Evolutionary conservation across 2,888 invertebrate species (phyloP), one percentile per base, ranked within the genome.

Genomic region (Ectemnius continuus): DNA sequence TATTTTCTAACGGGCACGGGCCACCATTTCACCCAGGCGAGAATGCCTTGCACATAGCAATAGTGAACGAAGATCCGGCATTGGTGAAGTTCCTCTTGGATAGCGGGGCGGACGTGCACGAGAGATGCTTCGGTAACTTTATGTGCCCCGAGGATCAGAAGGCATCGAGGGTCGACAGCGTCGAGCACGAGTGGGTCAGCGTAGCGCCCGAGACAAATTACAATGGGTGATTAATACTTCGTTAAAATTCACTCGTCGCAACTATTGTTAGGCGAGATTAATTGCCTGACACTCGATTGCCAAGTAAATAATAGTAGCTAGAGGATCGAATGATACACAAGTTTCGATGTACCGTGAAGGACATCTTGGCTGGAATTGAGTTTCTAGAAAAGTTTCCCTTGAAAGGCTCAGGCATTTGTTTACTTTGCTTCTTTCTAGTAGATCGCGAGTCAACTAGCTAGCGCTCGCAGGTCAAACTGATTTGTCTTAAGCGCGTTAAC

Each of bases 61-160:
- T 99, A 82, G 98, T 99, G 0, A 99, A 99, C 91, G 99, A 99
- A 90, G 99, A 99, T 89, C 98, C 98, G 0, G 95, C 97, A 0
- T 98, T 99, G 97, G 99, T 99, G 4, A 98, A 98, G 91, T 98
- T 95, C 89, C 92, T 99, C 4, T 91, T 99, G 61, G 97, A 98
- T 90, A 95, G 97, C 23, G 97, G 97, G 0, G 98, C 97, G 0
- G 95, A 99, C 91, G 96, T 97, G 76, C 95, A 97, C 88, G 97
- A 98, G 90, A 93, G 98, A n/a, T 98, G 98, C 88, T 95, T 94
- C 84, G 99, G 99, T 0, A 96, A 97, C 88, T 99, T 99, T 90
- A 99, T 99, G 96, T 97, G 97, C 75, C 97, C 99, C 0, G 99
- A 99, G 89, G 99, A 99, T 91, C 99, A 99, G 91, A 99, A 99